Evolutionary conservation across 2,888 invertebrate genomes (phyloP).

Genomic region (Ormyrus rosae): DNA sequence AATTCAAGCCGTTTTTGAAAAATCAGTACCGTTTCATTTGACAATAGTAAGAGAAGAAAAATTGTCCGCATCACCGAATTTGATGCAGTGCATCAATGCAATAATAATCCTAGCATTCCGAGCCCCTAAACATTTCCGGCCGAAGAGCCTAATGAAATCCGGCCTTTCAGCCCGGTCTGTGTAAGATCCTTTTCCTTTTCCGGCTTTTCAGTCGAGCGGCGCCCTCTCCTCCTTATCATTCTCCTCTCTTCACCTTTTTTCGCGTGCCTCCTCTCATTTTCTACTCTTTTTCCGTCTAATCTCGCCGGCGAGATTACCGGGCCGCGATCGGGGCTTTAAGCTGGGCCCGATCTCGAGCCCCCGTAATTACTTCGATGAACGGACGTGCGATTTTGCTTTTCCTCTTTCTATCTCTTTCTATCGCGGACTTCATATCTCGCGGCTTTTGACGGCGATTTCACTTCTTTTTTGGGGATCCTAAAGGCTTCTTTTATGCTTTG

Average conservation of each 20-base stretch:
- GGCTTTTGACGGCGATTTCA: no score
- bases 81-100: conserved; percentile 53
- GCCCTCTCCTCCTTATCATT: conserved; percentile 36
- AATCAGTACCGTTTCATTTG: no score
- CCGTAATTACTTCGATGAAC: conserved; percentile 64
- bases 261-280: background rate
- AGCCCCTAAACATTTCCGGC: background rate
- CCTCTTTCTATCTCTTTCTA: no score
- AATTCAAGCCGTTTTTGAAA: no score
- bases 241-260: conserved; percentile 5
- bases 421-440: no score
- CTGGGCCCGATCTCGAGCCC: conserved; percentile 54
- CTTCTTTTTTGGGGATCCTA: no score
- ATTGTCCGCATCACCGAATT: no score
- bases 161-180: conserved; percentile 24
- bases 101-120: background rate
- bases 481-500: no score
- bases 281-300: conserved; percentile 66
- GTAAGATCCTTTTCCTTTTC: conserved; percentile 53
- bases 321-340: conserved; percentile 69
- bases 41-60: no score
- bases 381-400: conserved; percentile 52
- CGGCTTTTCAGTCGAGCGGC: conserved; percentile 44
- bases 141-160: conserved; percentile 33
- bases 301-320: conserved; percentile 63